Evolutionary conservation across 2,113 vertebrate species (phyloP).

Genomic region (Monarcha castaneiventris): DNA sequence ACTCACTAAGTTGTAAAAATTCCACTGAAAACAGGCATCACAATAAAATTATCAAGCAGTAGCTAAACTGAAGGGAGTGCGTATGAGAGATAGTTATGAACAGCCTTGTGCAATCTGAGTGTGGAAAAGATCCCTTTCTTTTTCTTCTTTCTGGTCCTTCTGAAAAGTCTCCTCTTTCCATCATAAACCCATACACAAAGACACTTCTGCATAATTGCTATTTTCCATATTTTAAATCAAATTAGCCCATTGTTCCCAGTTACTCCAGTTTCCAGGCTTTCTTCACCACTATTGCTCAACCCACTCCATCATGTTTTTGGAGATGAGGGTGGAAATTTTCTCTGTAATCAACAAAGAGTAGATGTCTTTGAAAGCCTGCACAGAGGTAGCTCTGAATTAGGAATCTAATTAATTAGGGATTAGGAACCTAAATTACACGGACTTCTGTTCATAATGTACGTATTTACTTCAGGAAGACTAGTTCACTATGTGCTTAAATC

Average conservation of each 20-base stretch:
- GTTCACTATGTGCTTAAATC: not conserved
- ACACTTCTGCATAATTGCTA: not conserved
- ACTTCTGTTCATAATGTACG: not conserved
- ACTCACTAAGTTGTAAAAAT: not conserved
- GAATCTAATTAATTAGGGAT: constrained; percentile 57
- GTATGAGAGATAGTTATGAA: not conserved
- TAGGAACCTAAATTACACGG: constrained; percentile 9
- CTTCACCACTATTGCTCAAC: not conserved
- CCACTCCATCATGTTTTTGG: not conserved
- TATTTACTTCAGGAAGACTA: not conserved
- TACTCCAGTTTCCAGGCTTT: not conserved
- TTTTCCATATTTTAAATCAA: not conserved
- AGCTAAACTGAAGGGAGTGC: not conserved
- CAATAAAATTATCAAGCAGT: not conserved
- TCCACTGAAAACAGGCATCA: not conserved
- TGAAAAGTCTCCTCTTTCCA: not conserved
- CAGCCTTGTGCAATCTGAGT: not conserved
- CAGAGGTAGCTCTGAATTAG: constrained; percentile 32
- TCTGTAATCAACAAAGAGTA: constrained; percentile 26
- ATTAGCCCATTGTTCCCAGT: not conserved
- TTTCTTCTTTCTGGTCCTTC: not conserved
- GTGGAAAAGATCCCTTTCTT: not conserved
- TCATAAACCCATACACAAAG: not conserved
- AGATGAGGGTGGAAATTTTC: constrained; percentile 27
- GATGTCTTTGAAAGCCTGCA: constrained; percentile 25